Evolutionary conservation across 2,113 vertebrate genomes (phyloP).

Genomic region (Orthonyx spaldingii): DNA sequence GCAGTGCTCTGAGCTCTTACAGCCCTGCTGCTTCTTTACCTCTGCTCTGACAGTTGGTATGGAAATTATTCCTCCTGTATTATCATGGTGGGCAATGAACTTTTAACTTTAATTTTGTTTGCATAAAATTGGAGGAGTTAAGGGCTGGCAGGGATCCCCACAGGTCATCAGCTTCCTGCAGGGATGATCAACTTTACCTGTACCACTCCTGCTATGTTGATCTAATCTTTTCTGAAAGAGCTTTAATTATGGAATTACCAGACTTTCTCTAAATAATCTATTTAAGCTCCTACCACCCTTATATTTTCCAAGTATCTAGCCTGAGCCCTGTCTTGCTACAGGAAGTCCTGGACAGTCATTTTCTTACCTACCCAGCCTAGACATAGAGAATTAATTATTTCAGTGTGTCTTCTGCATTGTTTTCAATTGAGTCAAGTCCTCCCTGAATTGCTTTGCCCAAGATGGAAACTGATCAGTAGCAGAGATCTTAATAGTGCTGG

Average conservation of each 20-base stretch:
- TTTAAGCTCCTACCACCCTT: background rate
- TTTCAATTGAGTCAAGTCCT: background rate
- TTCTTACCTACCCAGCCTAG: background rate
- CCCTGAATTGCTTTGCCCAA: background rate
- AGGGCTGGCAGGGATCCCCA: background rate
- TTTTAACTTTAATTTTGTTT: background rate
- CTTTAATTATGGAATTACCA: background rate
- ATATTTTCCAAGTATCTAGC: background rate
- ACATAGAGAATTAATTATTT: background rate
- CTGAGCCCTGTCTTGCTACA: background rate
- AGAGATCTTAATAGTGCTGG: background rate
- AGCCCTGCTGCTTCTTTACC: background rate
- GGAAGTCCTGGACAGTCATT: background rate
- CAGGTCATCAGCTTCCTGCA: background rate
- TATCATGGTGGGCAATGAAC: background rate
- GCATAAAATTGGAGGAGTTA: background rate
- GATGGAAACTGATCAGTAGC: background rate
- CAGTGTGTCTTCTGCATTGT: rapidly evolving
- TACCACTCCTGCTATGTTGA: background rate
- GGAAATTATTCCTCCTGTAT: background rate
- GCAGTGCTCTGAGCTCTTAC: background rate
- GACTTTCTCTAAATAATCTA: background rate
- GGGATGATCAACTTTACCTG: background rate
- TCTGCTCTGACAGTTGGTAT: background rate
- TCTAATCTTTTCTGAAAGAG: background rate